phyloP scores from a whole-genome alignment of 2,113 vertebrate genomes.

The Eurypyga helias region DNA sequence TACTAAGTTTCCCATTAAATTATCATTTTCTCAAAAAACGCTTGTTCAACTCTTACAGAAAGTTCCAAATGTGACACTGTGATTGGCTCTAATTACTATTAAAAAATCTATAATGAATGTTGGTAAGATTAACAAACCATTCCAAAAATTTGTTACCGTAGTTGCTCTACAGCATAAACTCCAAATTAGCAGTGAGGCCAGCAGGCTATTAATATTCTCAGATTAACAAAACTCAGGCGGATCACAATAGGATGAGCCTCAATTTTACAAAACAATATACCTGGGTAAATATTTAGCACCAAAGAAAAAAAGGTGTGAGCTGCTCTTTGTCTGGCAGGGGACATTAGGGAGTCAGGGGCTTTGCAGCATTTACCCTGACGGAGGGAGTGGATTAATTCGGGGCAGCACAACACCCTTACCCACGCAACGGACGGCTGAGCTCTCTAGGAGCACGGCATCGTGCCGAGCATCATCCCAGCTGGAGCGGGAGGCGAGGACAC shows the following conservation, averaged over 20 bases:
- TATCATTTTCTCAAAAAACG: not conserved
- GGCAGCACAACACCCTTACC: not conserved
- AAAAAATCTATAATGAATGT: slow-evolving; percentile 8
- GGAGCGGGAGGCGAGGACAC: not conserved
- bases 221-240: not conserved
- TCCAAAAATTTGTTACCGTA: not conserved
- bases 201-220: slow-evolving; percentile 7
- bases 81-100: slow-evolving; percentile 9
- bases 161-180: not conserved
- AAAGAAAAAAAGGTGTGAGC: not conserved
- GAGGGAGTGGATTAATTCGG: not conserved
- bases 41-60: not conserved
- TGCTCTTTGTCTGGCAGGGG: not conserved
- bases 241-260: not conserved
- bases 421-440: not conserved
- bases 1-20: not conserved
- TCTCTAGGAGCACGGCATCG: not conserved
- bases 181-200: not conserved
- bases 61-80: not conserved
- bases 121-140: slow-evolving; percentile 47
- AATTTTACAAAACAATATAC: not conserved
- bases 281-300: not conserved
- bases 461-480: not conserved
- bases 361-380: not conserved
- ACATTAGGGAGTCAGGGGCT: not conserved